Evolutionary conservation across 2,888 invertebrate species (phyloP).

Genomic region (Rotaria socialis): DNA sequence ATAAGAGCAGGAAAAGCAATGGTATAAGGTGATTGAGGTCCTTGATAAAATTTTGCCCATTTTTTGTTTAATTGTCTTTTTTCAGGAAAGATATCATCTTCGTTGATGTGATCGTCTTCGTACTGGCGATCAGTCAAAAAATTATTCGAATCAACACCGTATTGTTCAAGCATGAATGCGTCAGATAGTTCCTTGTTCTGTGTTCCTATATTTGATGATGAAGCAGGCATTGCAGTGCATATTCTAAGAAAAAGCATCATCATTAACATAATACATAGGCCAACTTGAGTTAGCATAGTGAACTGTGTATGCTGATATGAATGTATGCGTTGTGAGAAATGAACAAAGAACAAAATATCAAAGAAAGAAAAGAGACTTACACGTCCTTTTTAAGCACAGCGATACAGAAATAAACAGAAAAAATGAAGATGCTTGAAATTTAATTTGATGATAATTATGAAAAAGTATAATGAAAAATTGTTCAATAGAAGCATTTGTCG

Average conservation of each 20-base stretch:
- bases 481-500: neutral
- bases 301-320: neutral
- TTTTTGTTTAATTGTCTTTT: neutral
- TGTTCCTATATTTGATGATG: neutral
- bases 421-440: neutral
- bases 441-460: neutral
- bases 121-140: neutral
- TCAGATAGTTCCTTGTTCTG: neutral
- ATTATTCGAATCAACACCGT: neutral
- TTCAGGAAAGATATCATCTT: neutral
- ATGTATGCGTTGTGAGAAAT: neutral
- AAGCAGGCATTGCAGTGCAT: neutral
- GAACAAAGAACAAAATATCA: neutral
- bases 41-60: conserved; percentile 9
- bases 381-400: neutral
- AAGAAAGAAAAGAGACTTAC: neutral
- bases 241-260: neutral
- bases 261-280: neutral
- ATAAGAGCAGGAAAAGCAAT: conserved; percentile 3
- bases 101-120: neutral
- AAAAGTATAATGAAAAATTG: neutral
- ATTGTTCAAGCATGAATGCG: neutral
- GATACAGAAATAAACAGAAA: neutral
- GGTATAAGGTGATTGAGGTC: neutral
- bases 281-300: neutral